phyloP scores from a whole-genome alignment of 2,797 vertebrate species.

The Melopsittacus undulatus region DNA sequence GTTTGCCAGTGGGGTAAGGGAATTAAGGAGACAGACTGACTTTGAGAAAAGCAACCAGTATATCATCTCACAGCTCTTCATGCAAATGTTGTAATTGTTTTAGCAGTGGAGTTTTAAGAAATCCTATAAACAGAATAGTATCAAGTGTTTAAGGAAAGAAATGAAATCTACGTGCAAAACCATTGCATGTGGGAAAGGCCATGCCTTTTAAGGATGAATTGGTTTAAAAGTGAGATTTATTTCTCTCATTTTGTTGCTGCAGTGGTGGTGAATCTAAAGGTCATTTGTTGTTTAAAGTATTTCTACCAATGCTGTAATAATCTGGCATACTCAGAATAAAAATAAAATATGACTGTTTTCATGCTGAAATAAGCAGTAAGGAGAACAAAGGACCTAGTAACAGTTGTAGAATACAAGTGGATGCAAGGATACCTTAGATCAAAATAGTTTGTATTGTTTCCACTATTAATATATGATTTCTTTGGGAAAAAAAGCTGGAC shows the following conservation, averaged over 20 bases:
- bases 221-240: not conserved
- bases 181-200: not conserved
- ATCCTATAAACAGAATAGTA: not conserved
- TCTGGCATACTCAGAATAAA: not conserved
- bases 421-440: not conserved
- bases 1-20: not conserved
- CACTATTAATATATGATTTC: not conserved
- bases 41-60: not conserved
- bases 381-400: constrained; percentile 1
- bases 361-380: not conserved
- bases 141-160: not conserved
- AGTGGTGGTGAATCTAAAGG: not conserved
- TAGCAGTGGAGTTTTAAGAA: not conserved
- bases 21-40: not conserved
- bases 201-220: not conserved
- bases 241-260: not conserved
- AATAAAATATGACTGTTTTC: not conserved
- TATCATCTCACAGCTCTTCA: not conserved
- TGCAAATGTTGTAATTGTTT: not conserved
- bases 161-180: not conserved
- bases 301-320: not conserved
- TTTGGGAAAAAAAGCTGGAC: not conserved
- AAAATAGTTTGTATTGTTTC: constrained; percentile 13
- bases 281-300: not conserved
- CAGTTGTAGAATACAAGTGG: not conserved